phyloP scores from a whole-genome alignment of 2,888 invertebrate genomes.

The Caenorhabditis parvicauda region DNA sequence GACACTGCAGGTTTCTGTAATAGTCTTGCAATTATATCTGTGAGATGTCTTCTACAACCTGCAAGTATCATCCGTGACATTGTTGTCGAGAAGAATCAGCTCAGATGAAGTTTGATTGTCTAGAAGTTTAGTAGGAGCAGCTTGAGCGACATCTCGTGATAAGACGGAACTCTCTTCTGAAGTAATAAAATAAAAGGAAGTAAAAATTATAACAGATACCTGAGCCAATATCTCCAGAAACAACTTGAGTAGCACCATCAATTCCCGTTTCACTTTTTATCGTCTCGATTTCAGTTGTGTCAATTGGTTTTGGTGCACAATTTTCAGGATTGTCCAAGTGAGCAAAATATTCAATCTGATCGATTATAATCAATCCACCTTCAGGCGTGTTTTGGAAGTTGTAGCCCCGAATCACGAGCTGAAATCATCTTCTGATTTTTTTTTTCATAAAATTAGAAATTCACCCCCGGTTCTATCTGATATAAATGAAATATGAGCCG shows the following conservation, averaged over 20 bases:
- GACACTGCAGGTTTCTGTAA: conserved; percentile 32
- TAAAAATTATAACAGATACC: conserved; percentile 1
- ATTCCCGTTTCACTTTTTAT: conserved; percentile 5
- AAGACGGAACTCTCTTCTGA: conserved; percentile 8
- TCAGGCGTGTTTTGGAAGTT: conserved; percentile 49
- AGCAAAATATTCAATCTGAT: conserved; percentile 45
- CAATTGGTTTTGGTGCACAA: conserved; percentile 32
- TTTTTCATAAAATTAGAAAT: too few relatives aligned
- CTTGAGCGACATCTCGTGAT: conserved; percentile 16
- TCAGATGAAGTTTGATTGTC: conserved; percentile 13
- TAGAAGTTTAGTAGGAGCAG: conserved; percentile 16
- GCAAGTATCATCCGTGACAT: conserved; percentile 11
- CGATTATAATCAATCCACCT: conserved; percentile 45
- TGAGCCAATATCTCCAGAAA: conserved; percentile 25
- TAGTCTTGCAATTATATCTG: neutral
- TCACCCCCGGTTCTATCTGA: too few relatives aligned
- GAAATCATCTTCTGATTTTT: too few relatives aligned
- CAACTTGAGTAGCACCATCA: conserved; percentile 9
- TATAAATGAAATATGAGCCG: neutral
- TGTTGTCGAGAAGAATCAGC: conserved; percentile 10
- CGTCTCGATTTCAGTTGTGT: conserved; percentile 5
- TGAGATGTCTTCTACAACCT: too few relatives aligned
- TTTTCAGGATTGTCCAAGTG: conserved; percentile 41
- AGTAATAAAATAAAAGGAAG: neutral
- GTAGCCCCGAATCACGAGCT: conserved; percentile 46